Conservation (phyloP, 2,113 vertebrate species). For the Trematocara zebra region DNA sequence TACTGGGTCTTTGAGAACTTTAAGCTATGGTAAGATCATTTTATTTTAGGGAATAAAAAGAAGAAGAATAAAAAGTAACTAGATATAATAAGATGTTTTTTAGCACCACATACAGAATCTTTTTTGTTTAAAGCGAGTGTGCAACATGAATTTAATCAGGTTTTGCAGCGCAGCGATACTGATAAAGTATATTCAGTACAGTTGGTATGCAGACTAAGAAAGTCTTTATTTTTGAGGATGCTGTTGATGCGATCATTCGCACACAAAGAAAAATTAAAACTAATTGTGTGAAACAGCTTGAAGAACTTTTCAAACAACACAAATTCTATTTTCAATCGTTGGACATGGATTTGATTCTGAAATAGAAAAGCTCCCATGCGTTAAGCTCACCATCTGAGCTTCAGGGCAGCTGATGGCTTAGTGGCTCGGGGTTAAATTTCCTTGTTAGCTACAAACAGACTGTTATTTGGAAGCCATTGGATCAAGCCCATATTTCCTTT, state of each 20-base stretch:
- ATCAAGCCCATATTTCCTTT: constrained; percentile 58
- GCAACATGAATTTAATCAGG: background rate
- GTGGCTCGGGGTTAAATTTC: background rate
- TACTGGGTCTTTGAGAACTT: background rate
- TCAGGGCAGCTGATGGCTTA: background rate
- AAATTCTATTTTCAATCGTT: background rate
- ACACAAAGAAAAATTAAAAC: background rate
- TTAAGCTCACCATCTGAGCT: background rate
- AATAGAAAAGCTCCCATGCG: background rate
- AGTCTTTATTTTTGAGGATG: background rate
- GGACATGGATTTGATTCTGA: background rate
- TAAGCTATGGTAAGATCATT: background rate
- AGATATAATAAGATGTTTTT: background rate
- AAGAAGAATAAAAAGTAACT: background rate
- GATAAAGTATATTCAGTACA: background rate
- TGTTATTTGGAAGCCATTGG: constrained; percentile 32
- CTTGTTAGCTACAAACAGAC: constrained; percentile 45
- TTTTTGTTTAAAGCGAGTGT: background rate
- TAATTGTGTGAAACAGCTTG: background rate
- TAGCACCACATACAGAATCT: background rate
- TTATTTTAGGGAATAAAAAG: background rate
- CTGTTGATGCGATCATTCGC: background rate
- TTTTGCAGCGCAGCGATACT: background rate
- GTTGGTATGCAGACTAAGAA: background rate
- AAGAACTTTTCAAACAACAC: background rate